Percentiles rank a stretch among this genome's conserved stretches.
phyloP scores from a whole-genome alignment of 2,797 vertebrate species.

The Mormyrus hasselquistii region DNA sequence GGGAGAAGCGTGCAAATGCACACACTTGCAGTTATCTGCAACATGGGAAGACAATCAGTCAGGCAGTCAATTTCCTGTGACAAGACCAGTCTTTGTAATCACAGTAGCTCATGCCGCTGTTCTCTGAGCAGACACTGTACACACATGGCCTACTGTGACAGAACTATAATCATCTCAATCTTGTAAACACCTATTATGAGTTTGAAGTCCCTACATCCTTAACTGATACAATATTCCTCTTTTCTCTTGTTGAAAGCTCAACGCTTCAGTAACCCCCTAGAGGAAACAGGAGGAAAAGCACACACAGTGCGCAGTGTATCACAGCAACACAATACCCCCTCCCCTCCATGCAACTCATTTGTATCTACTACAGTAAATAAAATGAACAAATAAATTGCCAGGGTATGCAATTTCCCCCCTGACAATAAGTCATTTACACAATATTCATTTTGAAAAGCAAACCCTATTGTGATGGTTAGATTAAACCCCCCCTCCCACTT shows the following conservation, averaged over 20 bases:
- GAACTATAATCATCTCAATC: conserved; percentile 72
- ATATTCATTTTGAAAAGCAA: conserved; percentile 14
- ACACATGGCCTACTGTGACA: conserved; percentile 55
- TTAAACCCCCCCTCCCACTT: conserved; percentile 18
- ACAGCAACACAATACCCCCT: background rate
- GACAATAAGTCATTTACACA: conserved; percentile 22
- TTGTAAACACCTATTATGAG: conserved; percentile 46
- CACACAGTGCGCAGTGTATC: conserved; percentile 16
- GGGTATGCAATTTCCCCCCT: conserved; percentile 15
- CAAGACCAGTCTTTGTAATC: conserved; percentile 77
- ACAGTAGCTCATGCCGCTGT: conserved; percentile 48
- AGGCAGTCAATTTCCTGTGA: conserved; percentile 72
- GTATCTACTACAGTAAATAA: conserved; percentile 16
- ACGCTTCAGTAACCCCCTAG: conserved; percentile 10
- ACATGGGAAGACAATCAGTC: conserved; percentile 68
- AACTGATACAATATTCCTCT: conserved; percentile 39
- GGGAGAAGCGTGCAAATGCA: background rate
- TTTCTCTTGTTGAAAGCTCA: conserved; percentile 16
- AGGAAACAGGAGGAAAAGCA: conserved; percentile 32
- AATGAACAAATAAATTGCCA: conserved; percentile 11
- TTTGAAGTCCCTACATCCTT: conserved; percentile 32
- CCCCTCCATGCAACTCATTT: background rate
- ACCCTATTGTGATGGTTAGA: background rate
- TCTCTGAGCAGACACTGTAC: conserved; percentile 50
- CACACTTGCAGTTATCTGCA: conserved; percentile 43